Evolutionary conservation across 2,797 vertebrate species (phyloP).

Genomic region (Microchirus variegatus): DNA sequence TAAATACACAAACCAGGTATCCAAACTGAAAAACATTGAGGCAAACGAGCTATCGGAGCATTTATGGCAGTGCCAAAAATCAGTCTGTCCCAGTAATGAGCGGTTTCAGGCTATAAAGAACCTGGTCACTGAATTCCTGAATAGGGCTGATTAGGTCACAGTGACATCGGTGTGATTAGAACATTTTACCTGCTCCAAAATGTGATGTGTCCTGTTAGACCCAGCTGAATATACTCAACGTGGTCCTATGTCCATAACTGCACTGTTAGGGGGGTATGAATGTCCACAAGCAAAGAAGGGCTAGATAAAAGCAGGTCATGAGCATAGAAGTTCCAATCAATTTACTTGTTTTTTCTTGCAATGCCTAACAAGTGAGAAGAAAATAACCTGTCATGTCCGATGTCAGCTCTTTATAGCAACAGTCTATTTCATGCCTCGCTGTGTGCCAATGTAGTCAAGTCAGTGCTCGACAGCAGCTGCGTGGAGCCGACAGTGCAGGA

Average conservation of each 20-base stretch:
- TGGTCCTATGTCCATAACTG: no score
- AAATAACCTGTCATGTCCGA: constrained; percentile 18
- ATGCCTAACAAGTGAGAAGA: constrained; percentile 24
- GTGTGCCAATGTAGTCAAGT: constrained; percentile 35
- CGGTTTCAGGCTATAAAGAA: constrained; percentile 5
- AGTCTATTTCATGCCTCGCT: constrained; percentile 52
- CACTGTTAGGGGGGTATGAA: no score
- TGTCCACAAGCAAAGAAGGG: no score
- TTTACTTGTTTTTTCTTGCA: neutral
- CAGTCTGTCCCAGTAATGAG: no score
- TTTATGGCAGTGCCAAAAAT: no score
- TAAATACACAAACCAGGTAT: no score
- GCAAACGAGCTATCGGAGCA: no score
- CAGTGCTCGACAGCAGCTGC: constrained; percentile 37
- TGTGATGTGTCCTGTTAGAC: no score
- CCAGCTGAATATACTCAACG: no score
- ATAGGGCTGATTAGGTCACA: constrained; percentile 29
- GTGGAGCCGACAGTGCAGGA: constrained; percentile 53
- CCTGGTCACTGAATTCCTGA: constrained; percentile 35
- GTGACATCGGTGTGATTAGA: constrained; percentile 16
- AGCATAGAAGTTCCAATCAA: no score
- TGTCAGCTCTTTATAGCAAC: constrained; percentile 37
- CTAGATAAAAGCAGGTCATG: no score
- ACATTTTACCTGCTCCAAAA: neutral
- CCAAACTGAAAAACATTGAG: no score